Percentiles rank a stretch among this genome's conserved stretches.
Conservation (phyloP, 2,888 invertebrate species). For the Tetragnatha montana region DNA sequence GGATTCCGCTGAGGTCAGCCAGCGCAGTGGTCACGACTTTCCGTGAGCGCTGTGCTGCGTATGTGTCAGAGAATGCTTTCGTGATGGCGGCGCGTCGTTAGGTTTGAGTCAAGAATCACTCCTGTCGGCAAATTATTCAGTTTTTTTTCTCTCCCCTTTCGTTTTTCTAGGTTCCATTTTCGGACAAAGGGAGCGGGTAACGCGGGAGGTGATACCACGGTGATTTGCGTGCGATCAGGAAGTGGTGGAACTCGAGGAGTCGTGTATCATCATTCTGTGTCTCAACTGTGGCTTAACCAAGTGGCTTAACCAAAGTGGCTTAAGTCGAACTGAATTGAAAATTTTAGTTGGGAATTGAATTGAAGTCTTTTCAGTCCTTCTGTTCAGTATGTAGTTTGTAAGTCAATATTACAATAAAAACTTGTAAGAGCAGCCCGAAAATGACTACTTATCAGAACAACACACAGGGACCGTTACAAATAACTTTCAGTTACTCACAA, state of each 20-base stretch:
- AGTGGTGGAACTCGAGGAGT: neutral
- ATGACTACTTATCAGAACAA: too few relatives aligned
- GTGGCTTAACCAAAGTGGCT: too few relatives aligned
- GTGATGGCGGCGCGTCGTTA: constrained; percentile 9
- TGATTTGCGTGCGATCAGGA: constrained; percentile 2
- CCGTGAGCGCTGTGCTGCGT: constrained; percentile 14
- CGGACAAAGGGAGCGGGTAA: constrained; percentile 26
- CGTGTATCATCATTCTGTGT: too few relatives aligned
- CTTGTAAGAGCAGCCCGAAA: too few relatives aligned
- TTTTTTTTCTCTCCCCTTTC: constrained; percentile 6
- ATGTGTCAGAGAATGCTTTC: constrained; percentile 14
- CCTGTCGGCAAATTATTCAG: constrained; percentile 4
- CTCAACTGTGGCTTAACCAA: too few relatives aligned
- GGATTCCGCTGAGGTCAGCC: constrained; percentile 18
- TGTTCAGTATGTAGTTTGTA: too few relatives aligned
- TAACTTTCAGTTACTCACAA: too few relatives aligned
- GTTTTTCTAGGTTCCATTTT: constrained; percentile 13
- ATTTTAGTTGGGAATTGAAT: too few relatives aligned
- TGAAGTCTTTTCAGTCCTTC: too few relatives aligned
- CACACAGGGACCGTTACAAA: too few relatives aligned
- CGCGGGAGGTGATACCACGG: constrained; percentile 20
- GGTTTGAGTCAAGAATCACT: constrained; percentile 3
- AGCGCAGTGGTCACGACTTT: constrained; percentile 30
- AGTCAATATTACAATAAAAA: too few relatives aligned
- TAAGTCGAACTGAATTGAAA: too few relatives aligned